These are phyloP conservation scores for Trichogramma evanescens DNA, from an alignment of 2,888 invertebrate species.

Conservation along the genomic window DNA sequence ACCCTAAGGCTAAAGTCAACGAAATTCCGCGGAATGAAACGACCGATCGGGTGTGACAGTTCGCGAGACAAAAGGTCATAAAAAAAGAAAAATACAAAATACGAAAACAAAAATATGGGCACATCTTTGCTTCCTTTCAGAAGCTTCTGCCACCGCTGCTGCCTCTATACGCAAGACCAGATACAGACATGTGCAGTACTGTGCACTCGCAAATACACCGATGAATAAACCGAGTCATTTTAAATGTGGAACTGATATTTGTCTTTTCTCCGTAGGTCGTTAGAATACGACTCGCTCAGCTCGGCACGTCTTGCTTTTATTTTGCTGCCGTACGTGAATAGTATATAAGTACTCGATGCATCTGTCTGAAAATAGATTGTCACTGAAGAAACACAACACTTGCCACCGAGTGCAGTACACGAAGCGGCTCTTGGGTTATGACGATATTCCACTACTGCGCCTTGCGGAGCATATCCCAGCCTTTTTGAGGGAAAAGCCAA, in stretches of 20 bases:
- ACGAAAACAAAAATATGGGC: constrained; percentile 23
- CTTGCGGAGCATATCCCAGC: too few species aligned
- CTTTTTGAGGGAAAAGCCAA: too few species aligned
- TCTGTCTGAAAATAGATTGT: constrained; percentile 11
- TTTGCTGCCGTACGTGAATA: neutral
- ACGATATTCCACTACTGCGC: too few species aligned
- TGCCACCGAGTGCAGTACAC: too few species aligned
- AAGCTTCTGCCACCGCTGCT: constrained; percentile 11
- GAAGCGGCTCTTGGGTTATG: too few species aligned
- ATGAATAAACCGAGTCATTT: constrained; percentile 47
- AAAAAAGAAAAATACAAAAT: constrained; percentile 17
- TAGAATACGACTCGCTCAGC: constrained; percentile 24
- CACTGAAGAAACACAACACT: neutral
- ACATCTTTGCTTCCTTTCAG: constrained; percentile 6
- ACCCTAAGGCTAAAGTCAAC: constrained; percentile 13
- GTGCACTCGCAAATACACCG: constrained; percentile 46
- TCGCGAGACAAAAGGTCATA: constrained; percentile 16
- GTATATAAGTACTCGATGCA: constrained; percentile 5
- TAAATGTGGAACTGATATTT: constrained; percentile 44
- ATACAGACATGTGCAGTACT: constrained; percentile 25
- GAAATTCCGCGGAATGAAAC: constrained; percentile 18
- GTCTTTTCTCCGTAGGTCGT: constrained; percentile 40
- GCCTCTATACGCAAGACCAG: constrained; percentile 25
- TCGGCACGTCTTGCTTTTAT: neutral
- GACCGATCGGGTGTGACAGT: constrained; percentile 23